A percentile compares a stretch with the other conserved stretches of the same genome.
Evolutionary conservation across 2,888 invertebrate genomes (phyloP).

Genomic region (Conops quadrifasciatus): DNA sequence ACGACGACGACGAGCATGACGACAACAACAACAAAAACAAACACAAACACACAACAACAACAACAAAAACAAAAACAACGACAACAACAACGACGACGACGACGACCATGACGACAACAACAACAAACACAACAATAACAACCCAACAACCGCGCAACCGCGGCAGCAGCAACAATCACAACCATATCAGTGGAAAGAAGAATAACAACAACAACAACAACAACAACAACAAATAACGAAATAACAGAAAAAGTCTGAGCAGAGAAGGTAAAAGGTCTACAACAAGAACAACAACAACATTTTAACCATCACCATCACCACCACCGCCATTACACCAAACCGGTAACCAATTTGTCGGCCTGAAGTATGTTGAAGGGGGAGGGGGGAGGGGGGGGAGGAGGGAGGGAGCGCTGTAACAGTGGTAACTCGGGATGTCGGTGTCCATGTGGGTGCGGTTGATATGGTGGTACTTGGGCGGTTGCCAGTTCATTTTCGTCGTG

Average conservation of each 20-base stretch:
- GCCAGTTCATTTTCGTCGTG: slow-evolving; percentile 41
- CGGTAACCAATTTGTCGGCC: too few species aligned
- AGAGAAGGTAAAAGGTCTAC: too few species aligned
- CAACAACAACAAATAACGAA: too few species aligned
- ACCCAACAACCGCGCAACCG: slow-evolving; percentile 2
- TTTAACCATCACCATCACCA: slow-evolving; percentile 8
- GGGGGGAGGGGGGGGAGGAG: too few species aligned
- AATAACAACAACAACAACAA: slow-evolving; percentile 44
- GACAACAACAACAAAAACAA: too few species aligned
- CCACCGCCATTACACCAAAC: slow-evolving; percentile 28
- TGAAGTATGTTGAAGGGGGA: too few species aligned
- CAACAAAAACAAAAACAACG: slow-evolving; percentile 40
- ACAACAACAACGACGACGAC: slow-evolving; percentile 29
- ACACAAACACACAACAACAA: slow-evolving; percentile 43
- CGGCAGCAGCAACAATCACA: not conserved
- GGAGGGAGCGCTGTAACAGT: too few species aligned
- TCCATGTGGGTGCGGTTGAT: too few species aligned
- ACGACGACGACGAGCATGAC: slow-evolving; percentile 43
- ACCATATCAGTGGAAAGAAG: too few species aligned
- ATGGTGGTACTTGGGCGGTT: not conserved
- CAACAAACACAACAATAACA: slow-evolving; percentile 43
- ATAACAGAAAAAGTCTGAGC: too few species aligned
- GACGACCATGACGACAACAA: slow-evolving; percentile 43
- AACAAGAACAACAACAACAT: slow-evolving; percentile 42
- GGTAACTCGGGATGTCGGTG: too few species aligned